Base-by-base conservation (phyloP, 2,888 invertebrate species). In the Blera fallax region DNA sequence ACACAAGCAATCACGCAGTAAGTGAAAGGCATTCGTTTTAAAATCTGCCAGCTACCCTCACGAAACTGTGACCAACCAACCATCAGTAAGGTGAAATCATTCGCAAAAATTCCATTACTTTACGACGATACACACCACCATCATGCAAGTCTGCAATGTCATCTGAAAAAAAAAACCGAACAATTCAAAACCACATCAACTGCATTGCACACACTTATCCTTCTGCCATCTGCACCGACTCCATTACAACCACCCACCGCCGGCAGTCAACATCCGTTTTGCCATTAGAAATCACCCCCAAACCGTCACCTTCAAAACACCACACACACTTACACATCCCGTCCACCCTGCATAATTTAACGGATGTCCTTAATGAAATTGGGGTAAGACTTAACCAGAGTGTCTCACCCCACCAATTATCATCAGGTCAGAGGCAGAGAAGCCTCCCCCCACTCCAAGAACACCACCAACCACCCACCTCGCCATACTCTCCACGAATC, bases 281-380 rank as follows among this genome's bases (percentile, higher is more conserved):
- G 52, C 76, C 85, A 76, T 85, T 85, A 85, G 85, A 81, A 85
- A 85, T 76, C 85, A 81, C 64, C 81, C 58, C 72, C 67, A 50
- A 60, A 45, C 10, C 62, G 21, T 32, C 60, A 52, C 70, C 56
- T 76, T 50, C 58, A 29, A 34, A 56, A 34, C 24, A 83, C 50
- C 54, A 50, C 56, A 69, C 87, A 87, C 88, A 87, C n/a, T n/a
- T n/a, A n/a, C n/a, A n/a, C n/a, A n/a, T n/a, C n/a, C n/a, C n/a
- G 88, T 87, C 89, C 89, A 89, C 90, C 90, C 90, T 90, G 89
- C 89, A 88, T 89, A 90, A 90, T 90, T 90, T 89, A 89, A 91
- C 89, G 90, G 89, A 90, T 90, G 88, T 90, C 90, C 90, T 90
- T 90, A 91, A 91, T 91, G 89, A 90, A 89, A 90, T 90, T 90